Percentiles rank a stretch among this genome's conserved stretches.
phyloP scores from a whole-genome alignment of 2,888 invertebrate species.

The Aleiodes leptofemur region DNA sequence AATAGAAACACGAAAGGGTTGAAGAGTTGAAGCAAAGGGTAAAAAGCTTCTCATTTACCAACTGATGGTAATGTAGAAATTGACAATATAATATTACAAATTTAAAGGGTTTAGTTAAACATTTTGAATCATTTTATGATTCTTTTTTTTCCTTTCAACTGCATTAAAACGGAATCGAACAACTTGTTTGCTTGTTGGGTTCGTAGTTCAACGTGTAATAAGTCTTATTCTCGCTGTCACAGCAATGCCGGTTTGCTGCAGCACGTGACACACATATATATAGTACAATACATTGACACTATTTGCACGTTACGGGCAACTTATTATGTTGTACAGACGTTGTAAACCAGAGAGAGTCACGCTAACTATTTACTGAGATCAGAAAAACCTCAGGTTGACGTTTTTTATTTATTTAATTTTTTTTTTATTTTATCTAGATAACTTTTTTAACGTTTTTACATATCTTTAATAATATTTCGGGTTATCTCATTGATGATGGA shows the following conservation, averaged over 20 bases:
- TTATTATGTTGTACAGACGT: constrained; percentile 45
- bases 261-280: constrained; percentile 39
- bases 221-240: constrained; percentile 48
- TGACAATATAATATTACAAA: not conserved
- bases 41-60: not conserved
- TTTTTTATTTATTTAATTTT: constrained; percentile 4
- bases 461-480: too few species aligned
- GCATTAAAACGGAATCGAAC: constrained; percentile 17
- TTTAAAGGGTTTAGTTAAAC: not conserved
- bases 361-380: constrained; percentile 33
- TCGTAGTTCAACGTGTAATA: constrained; percentile 40
- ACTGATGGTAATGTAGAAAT: constrained; percentile 18
- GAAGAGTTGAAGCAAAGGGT: not conserved
- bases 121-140: not conserved
- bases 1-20: not conserved
- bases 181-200: constrained; percentile 38
- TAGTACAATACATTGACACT: constrained; percentile 22
- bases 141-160: not conserved
- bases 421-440: not conserved
- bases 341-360: constrained; percentile 40
- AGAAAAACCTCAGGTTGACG: constrained; percentile 2
- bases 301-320: constrained; percentile 41
- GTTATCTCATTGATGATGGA: not conserved
- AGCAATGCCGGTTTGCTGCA: constrained; percentile 45
- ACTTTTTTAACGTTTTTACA: not conserved